phyloP scores from a whole-genome alignment of 1,140 invertebrate genomes.

The Acromyrmex echinatior region DNA sequence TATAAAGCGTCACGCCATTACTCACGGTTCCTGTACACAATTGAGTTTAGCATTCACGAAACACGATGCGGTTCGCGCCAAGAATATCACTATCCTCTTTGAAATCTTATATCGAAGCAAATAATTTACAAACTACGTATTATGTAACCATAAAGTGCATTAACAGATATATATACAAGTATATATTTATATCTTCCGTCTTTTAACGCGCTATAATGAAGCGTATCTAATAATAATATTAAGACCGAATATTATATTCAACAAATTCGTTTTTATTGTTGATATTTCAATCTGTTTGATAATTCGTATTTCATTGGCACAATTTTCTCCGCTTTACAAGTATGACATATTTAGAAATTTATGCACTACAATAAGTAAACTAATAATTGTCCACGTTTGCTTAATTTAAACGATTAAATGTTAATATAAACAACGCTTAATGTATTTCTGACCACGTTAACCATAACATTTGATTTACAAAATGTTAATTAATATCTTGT shows the following conservation, averaged over 20 bases:
- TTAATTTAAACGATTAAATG: not conserved
- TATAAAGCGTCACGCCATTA: constrained; percentile 53
- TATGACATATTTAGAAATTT: not conserved
- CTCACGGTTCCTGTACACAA: constrained; percentile 43
- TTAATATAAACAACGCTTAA: not conserved
- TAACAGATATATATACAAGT: not conserved
- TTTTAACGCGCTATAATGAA: not conserved
- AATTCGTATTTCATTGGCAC: not conserved
- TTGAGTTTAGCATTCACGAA: constrained; percentile 45
- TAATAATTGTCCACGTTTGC: not conserved
- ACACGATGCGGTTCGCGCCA: constrained; percentile 3
- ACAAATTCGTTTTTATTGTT: not conserved
- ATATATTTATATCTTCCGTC: not conserved
- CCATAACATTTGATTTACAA: not conserved
- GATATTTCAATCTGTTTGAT: not conserved
- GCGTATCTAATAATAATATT: not conserved
- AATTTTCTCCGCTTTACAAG: not conserved
- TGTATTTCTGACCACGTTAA: not conserved
- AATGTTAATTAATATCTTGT: constrained; percentile 39
- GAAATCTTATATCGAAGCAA: constrained; percentile 49
- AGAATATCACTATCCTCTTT: constrained; percentile 53
- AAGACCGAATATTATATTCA: not conserved
- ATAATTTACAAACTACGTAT: constrained; percentile 58
- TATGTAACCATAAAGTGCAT: constrained; percentile 25
- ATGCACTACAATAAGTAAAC: not conserved